These are phyloP conservation scores for Gastrophysa polygoni DNA, from an alignment of 2,888 invertebrate species.

Conservation along the genomic window DNA sequence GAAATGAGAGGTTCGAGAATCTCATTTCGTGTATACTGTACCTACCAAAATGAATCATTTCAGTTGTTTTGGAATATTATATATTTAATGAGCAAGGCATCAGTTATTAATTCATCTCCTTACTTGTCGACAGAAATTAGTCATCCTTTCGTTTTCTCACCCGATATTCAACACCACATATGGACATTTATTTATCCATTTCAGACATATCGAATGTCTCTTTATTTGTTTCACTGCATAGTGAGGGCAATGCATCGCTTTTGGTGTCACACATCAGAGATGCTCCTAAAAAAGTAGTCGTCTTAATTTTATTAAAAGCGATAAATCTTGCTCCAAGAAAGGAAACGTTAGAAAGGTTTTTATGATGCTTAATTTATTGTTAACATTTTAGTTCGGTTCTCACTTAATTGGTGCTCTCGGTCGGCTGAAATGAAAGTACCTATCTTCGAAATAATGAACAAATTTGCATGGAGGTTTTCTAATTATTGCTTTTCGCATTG, in stretches of 20 bases:
- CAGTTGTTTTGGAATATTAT: no score
- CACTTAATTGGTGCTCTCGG: neutral
- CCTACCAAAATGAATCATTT: no score
- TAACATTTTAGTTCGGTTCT: slow-evolving; percentile 2
- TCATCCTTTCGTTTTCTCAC: neutral
- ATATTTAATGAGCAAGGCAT: no score
- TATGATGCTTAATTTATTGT: slow-evolving; percentile 9
- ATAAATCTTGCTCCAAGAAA: slow-evolving; percentile 12
- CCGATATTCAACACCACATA: neutral
- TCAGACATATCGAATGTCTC: neutral
- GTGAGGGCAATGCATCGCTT: neutral
- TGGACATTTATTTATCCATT: neutral
- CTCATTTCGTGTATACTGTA: no score
- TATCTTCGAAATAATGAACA: neutral
- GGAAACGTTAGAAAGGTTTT: slow-evolving; percentile 15
- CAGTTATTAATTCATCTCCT: neutral
- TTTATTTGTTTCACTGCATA: no score
- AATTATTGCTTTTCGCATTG: slow-evolving; percentile 6
- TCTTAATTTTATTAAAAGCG: neutral
- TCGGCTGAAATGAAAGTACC: slow-evolving; percentile 6
- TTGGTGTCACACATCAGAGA: neutral
- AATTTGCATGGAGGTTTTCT: slow-evolving; percentile 10
- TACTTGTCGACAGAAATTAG: neutral
- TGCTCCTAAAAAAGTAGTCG: neutral
- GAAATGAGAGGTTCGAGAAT: no score